Percentiles rank a stretch among this genome's conserved stretches.
Evolutionary conservation across 2,113 vertebrate genomes (phyloP).

Genomic region (Physeter macrocephalus): DNA sequence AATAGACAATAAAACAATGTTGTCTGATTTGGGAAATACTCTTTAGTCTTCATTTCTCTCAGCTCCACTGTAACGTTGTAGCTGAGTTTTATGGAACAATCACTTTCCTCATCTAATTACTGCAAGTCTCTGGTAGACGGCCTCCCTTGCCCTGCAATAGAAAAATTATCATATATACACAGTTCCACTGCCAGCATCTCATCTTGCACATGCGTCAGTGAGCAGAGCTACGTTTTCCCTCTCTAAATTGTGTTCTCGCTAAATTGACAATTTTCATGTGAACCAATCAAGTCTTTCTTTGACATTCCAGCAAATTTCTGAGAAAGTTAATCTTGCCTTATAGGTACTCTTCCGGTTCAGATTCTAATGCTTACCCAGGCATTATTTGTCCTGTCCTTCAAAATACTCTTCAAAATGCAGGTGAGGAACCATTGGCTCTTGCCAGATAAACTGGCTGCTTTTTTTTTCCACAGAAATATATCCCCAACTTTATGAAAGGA

Average conservation of each 20-base stretch:
- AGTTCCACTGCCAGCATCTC: slow-evolving; percentile 58
- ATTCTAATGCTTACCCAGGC: background rate
- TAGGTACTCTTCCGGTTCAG: background rate
- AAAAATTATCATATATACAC: slow-evolving; percentile 72
- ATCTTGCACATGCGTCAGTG: slow-evolving; percentile 39
- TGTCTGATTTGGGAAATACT: slow-evolving; percentile 73
- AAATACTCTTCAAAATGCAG: background rate
- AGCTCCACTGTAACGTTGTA: slow-evolving; percentile 66
- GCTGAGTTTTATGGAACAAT: slow-evolving; percentile 72
- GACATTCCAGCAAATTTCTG: slow-evolving; percentile 14
- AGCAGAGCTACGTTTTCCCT: slow-evolving; percentile 37
- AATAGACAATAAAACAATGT: slow-evolving; percentile 74
- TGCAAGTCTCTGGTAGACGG: slow-evolving; percentile 69
- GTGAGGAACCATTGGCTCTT: background rate
- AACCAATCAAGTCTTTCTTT: slow-evolving; percentile 11
- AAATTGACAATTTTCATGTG: slow-evolving; percentile 58
- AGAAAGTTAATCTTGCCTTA: slow-evolving; percentile 39
- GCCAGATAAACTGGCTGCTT: background rate
- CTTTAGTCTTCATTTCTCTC: slow-evolving; percentile 70
- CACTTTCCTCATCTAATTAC: slow-evolving; percentile 73
- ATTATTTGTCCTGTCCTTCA: background rate
- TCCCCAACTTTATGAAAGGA: background rate
- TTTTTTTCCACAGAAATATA: background rate
- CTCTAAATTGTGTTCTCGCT: slow-evolving; percentile 47
- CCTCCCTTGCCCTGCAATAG: slow-evolving; percentile 57